Evolutionary conservation across 1,140 invertebrate species (phyloP).

Genomic region (Drosophila pectinifera): DNA sequence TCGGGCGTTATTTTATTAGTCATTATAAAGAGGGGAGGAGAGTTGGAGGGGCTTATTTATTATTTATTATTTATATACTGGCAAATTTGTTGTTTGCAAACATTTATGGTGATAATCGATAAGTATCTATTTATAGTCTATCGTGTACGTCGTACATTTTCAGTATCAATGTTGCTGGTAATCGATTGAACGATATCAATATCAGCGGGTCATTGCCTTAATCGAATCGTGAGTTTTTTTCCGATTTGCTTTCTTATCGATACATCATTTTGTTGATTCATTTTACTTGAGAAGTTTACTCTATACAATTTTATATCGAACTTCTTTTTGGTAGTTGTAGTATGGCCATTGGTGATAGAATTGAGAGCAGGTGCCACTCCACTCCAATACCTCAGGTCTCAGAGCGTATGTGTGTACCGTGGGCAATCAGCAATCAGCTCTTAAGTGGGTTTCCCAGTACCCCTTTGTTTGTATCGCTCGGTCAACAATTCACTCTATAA

Average conservation of each 20-base stretch:
- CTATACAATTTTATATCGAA: too few relatives aligned
- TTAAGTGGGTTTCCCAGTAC: conserved; percentile 30
- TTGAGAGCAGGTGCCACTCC: not conserved
- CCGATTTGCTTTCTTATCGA: not conserved
- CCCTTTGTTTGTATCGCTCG: conserved; percentile 13
- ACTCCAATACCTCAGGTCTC: too few relatives aligned
- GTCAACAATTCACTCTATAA: conserved; percentile 38
- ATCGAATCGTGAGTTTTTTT: not conserved
- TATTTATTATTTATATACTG: not conserved
- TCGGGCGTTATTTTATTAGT: not conserved
- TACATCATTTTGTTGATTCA: not conserved
- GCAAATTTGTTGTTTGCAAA: conserved; percentile 3
- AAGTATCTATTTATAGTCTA: conserved; percentile 8
- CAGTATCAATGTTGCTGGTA: not conserved
- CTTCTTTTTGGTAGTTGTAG: too few relatives aligned
- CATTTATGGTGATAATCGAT: conserved; percentile 5
- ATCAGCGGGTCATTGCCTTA: not conserved
- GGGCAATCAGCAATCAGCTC: conserved; percentile 38
- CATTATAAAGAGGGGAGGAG: not conserved
- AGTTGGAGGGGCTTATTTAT: too few relatives aligned
- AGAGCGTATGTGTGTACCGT: not conserved
- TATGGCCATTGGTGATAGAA: too few relatives aligned
- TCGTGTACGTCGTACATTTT: not conserved
- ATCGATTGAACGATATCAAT: not conserved
- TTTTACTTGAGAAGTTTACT: not conserved